Evolutionary conservation across 1,140 invertebrate species (phyloP), one percentile per base, ranked within the genome.

Genomic region (Rhagoletis zephyria): DNA sequence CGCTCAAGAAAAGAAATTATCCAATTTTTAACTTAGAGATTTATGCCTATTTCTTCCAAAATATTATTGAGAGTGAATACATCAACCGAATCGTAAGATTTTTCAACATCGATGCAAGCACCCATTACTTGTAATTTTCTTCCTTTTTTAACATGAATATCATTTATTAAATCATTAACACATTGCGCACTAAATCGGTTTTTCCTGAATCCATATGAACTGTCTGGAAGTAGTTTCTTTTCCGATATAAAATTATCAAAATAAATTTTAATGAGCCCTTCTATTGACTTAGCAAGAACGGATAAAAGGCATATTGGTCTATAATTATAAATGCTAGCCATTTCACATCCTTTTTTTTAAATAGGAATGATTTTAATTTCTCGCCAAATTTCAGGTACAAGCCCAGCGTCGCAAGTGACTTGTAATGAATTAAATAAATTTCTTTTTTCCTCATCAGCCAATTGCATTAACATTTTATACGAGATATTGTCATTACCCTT

Each of bases 141-240:
- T 10, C 16, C 16, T 30, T 30, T 45, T 45, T 40, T 7, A n/a
- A 7, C 10, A 85, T 7, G 51, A 14, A 16, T 7, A 85, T 16
- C 60, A 6, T 85, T 61, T n/a, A 85, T 85, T 4, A 85, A 30
- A 40, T 85, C 81, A 6, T 85, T 85, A 3, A 85, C 60, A 59
- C 81, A 61, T 1, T 85, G 14, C 19, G 51, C 56, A 4, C 51
- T 85, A 7, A 56, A 85, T n/a, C 30, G 81, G 59, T 60, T 7
- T 85, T 60, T 85, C 9, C 81, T 14, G 30, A 61, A 85, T 7
- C 48, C 81, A 40, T 85, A 85, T 6, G 81, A 59, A 19, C 81
- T 60, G n/a, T 19, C 30, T n/a, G 81, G 51, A 5, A 85, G n/a
- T 19, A 85, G 14, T 7, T n/a, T 63, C 7, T 63, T 7, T 4